Evolutionary conservation across 2,888 invertebrate species (phyloP).

Genomic region (Epicampocera succincta): DNA sequence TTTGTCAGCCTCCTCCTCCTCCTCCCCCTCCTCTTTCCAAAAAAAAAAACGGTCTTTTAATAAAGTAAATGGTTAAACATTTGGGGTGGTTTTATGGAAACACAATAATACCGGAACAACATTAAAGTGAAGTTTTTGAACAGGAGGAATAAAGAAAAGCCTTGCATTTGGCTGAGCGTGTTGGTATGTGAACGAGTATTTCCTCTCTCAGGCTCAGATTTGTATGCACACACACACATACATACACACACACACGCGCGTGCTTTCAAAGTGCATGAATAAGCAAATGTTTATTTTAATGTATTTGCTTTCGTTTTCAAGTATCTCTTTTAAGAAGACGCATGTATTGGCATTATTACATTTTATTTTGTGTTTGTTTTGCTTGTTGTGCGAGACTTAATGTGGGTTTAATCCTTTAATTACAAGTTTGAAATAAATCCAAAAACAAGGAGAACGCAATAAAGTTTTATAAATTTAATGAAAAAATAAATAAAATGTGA

Average conservation of each 20-base stretch:
- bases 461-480: too few relatives aligned
- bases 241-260: not conserved
- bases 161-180: too few relatives aligned
- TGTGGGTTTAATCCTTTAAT: slow-evolving; percentile 39
- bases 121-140: slow-evolving; percentile 64
- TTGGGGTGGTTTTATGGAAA: slow-evolving; percentile 46
- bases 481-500: too few relatives aligned
- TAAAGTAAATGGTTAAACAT: slow-evolving; percentile 61
- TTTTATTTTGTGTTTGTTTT: slow-evolving; percentile 34
- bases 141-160: slow-evolving; percentile 12
- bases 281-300: slow-evolving; percentile 61
- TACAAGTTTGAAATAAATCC: slow-evolving; percentile 2
- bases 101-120: slow-evolving; percentile 65
- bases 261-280: not conserved
- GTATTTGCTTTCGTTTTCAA: slow-evolving; percentile 45
- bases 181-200: slow-evolving; percentile 7
- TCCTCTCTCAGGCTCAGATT: slow-evolving; percentile 20
- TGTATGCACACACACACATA: not conserved
- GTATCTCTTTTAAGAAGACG: slow-evolving; percentile 26
- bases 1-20: not conserved
- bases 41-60: slow-evolving; percentile 47
- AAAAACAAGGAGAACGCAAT: too few relatives aligned
- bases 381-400: slow-evolving; percentile 28
- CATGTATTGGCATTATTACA: slow-evolving; percentile 31
- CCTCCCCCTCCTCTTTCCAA: not conserved